A percentile compares a stretch with the other conserved stretches of the same genome.
phyloP scores from a whole-genome alignment of 2,113 vertebrate genomes.

The Fregetta grallaria region DNA sequence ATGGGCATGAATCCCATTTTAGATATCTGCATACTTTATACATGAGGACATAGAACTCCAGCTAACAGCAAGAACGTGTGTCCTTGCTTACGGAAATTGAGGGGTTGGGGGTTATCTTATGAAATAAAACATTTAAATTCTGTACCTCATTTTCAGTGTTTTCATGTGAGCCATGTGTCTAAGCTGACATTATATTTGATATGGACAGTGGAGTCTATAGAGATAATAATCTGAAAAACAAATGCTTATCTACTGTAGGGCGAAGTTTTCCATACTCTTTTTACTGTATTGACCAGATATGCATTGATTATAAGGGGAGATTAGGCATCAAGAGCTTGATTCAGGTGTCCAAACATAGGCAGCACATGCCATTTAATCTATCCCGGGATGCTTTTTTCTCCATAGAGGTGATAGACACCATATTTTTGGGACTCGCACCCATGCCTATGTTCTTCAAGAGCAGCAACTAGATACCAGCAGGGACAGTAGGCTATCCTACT shows the following conservation, averaged over 20 bases:
- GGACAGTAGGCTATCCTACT: neutral
- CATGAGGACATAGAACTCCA: neutral
- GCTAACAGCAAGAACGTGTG: neutral
- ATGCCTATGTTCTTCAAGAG: neutral
- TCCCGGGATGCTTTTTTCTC: neutral
- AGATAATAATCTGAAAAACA: neutral
- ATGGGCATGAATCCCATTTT: neutral
- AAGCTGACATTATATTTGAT: neutral
- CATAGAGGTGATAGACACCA: neutral
- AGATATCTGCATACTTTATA: neutral
- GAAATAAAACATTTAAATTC: neutral
- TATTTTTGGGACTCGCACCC: neutral
- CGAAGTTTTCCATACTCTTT: neutral
- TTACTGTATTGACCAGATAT: neutral
- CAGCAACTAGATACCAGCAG: neutral
- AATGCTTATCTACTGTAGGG: fast-evolving
- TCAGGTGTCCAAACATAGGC: neutral
- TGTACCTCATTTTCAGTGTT: neutral
- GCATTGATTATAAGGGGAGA: neutral
- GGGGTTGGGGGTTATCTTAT: neutral
- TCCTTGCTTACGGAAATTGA: neutral
- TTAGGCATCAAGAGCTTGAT: neutral
- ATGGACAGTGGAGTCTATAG: neutral
- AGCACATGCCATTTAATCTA: neutral
- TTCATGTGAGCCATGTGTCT: neutral